Evolutionary conservation across 2,113 vertebrate species (phyloP).

Genomic region (human (Homo sapiens)): DNA sequence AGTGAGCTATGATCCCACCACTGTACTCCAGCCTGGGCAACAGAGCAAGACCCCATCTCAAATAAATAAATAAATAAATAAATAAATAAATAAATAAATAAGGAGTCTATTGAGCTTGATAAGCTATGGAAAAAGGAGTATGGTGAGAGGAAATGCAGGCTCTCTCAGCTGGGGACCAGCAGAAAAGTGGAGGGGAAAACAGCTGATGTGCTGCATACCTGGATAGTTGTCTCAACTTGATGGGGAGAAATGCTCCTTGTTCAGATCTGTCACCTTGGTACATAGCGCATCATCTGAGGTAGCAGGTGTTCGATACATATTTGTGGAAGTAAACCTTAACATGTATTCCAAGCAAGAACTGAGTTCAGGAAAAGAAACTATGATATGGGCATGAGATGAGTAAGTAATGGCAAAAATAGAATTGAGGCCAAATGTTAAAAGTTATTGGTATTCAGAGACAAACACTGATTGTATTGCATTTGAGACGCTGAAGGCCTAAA

Average conservation of each 20-base stretch:
- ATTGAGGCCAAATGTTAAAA: not conserved
- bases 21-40: too few relatives aligned
- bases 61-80: too few relatives aligned
- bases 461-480: not conserved
- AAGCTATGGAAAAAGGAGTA: not conserved
- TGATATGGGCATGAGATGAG: not conserved
- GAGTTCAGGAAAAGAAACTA: not conserved
- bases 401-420: not conserved
- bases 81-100: too few relatives aligned
- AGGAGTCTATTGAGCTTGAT: too few relatives aligned
- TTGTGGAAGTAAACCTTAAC: not conserved
- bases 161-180: not conserved
- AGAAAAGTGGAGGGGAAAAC: not conserved
- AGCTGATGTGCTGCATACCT: too few relatives aligned
- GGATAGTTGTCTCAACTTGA: not conserved
- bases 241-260: not conserved
- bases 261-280: not conserved
- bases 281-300: not conserved
- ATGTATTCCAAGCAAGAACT: not conserved
- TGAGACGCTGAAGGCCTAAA: not conserved
- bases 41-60: too few relatives aligned
- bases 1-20: too few relatives aligned
- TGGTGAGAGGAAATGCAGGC: not conserved
- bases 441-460: not conserved
- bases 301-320: not conserved